phyloP scores from a whole-genome alignment of 1,140 invertebrate species.

The Drosophila miranda region DNA sequence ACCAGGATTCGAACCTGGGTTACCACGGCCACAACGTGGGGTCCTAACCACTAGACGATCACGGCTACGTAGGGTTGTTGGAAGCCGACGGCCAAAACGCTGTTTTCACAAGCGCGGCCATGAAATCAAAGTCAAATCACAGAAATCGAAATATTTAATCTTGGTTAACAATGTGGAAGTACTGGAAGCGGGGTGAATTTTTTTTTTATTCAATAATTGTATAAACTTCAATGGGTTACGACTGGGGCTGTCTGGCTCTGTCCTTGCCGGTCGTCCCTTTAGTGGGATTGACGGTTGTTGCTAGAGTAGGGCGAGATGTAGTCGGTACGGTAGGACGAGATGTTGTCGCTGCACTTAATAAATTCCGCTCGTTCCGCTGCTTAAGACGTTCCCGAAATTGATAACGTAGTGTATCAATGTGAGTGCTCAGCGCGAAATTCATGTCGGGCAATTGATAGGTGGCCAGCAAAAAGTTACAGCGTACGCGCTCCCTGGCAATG shows the following conservation, averaged over 20 bases:
- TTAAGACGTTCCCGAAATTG: constrained; percentile 53
- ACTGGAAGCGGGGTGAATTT: too few species aligned
- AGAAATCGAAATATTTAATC: background rate
- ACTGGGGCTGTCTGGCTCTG: background rate
- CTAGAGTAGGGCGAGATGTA: too few species aligned
- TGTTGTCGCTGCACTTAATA: background rate
- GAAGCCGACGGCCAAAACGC: constrained; percentile 6
- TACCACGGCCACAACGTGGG: constrained; percentile 94
- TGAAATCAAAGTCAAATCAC: background rate
- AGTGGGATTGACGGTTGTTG: background rate
- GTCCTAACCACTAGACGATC: constrained; percentile 93
- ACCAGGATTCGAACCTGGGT: constrained; percentile 97
- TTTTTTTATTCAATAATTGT: too few species aligned
- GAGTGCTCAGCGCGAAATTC: constrained; percentile 54
- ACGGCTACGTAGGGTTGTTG: constrained; percentile 83
- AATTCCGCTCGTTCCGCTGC: constrained; percentile 18
- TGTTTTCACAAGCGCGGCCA: background rate
- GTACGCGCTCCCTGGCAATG: constrained; percentile 58
- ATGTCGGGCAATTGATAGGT: constrained; percentile 68
- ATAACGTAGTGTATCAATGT: constrained; percentile 3
- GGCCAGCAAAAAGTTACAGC: constrained; percentile 64
- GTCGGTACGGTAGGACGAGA: too few species aligned
- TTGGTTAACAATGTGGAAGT: too few species aligned
- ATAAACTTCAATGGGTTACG: background rate
- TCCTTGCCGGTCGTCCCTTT: constrained; percentile 7